These are phyloP conservation scores for Vesta saturnalis DNA, from an alignment of 2,888 invertebrate genomes.

Conservation along the genomic window DNA sequence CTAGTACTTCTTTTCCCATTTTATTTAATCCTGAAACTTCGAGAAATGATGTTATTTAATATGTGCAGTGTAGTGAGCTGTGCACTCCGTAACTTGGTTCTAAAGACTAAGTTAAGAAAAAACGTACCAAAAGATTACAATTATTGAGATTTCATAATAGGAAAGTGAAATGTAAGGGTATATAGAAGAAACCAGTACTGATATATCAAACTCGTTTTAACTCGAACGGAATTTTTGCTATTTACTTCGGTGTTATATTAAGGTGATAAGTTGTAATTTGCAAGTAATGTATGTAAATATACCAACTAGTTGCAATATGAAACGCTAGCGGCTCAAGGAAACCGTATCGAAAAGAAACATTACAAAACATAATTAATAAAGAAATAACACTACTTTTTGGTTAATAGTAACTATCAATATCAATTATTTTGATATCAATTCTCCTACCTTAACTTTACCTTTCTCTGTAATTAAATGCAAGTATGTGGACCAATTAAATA, in stretches of 20 bases:
- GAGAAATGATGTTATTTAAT: neutral
- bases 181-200: slow-evolving; percentile 7
- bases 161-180: slow-evolving; percentile 3
- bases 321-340: slow-evolving; percentile 13
- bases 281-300: slow-evolving; percentile 30
- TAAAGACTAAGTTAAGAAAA: too few relatives aligned
- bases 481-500: slow-evolving; percentile 29
- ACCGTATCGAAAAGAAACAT: neutral
- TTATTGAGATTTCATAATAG: slow-evolving; percentile 4
- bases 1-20: neutral
- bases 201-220: slow-evolving; percentile 21
- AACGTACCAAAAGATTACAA: neutral
- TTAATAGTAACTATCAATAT: slow-evolving; percentile 13
- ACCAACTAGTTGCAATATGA: slow-evolving; percentile 18
- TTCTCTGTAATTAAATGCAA: slow-evolving; percentile 32
- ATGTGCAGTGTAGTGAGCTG: too few relatives aligned
- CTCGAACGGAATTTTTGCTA: slow-evolving; percentile 18
- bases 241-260: neutral
- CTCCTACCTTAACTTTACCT: slow-evolving; percentile 33
- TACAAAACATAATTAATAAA: neutral
- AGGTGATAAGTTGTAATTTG: slow-evolving; percentile 29
- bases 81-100: too few relatives aligned
- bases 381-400: slow-evolving; percentile 16
- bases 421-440: slow-evolving; percentile 22
- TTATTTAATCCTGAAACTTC: neutral